These are phyloP conservation scores for Centropyge bicolor DNA, from an alignment of 2,797 vertebrate genomes.

Conservation along the genomic window DNA sequence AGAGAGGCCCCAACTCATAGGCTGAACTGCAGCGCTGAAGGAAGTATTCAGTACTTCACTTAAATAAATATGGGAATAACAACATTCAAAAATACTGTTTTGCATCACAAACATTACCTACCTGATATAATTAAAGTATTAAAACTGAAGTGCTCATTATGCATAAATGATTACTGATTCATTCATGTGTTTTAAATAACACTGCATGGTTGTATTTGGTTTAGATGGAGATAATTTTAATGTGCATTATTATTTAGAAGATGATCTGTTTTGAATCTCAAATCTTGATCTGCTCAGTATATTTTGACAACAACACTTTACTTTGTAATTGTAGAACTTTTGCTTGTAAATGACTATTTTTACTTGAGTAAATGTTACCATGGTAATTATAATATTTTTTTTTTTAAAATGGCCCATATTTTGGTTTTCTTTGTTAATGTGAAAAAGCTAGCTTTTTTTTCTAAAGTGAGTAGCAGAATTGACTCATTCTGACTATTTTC, in stretches of 20 bases:
- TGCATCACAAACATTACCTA: too few species aligned
- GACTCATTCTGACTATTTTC: not conserved
- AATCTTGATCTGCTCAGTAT: not conserved
- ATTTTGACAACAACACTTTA: not conserved
- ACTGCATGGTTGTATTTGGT: not conserved
- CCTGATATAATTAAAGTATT: not conserved
- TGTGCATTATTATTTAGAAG: not conserved
- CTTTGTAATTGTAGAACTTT: not conserved
- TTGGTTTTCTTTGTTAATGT: not conserved
- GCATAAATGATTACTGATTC: not conserved
- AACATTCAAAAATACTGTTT: too few species aligned
- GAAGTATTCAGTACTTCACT: not conserved
- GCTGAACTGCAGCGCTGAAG: too few species aligned
- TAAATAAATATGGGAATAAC: not conserved
- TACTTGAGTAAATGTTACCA: not conserved
- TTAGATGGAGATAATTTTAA: not conserved
- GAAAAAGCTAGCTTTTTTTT: not conserved
- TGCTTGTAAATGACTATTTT: not conserved
- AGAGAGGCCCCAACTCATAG: not conserved
- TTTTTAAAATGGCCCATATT: not conserved
- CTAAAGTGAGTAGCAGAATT: not conserved
- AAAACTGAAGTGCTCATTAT: not conserved
- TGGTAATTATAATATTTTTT: not conserved
- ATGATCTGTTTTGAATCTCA: too few species aligned
- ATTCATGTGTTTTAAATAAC: not conserved